Percentiles rank a stretch among this genome's conserved stretches.
Evolutionary conservation across 1,140 invertebrate genomes (phyloP).

Genomic region (Hycleus phaleratus): DNA sequence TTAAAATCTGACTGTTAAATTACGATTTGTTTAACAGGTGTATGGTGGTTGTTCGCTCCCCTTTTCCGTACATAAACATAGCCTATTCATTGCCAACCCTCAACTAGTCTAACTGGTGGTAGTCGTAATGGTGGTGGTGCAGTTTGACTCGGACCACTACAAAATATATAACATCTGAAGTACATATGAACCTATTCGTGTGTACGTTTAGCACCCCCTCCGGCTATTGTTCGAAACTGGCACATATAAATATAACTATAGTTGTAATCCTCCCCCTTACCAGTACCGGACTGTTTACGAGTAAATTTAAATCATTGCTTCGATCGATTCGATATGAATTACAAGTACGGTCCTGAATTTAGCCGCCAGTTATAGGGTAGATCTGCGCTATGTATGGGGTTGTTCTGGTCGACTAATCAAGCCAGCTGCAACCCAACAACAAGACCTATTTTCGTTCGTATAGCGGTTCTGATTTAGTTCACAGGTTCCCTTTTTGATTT

Average conservation of each 20-base stretch:
- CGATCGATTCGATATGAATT: not conserved
- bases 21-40: constrained; percentile 25
- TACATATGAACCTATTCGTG: constrained; percentile 2
- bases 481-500: constrained; percentile 26
- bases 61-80: constrained; percentile 16
- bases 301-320: not conserved
- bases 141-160: constrained; percentile 26
- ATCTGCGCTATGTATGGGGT: constrained; percentile 17
- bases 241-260: constrained; percentile 9
- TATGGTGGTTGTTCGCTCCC: constrained; percentile 15
- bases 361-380: not conserved
- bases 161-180: constrained; percentile 30
- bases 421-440: constrained; percentile 26
- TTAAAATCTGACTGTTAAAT: constrained; percentile 26
- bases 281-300: not conserved
- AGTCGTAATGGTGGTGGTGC: not conserved
- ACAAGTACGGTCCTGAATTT: constrained; percentile 4
- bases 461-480: constrained; percentile 26
- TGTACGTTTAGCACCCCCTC: constrained; percentile 4
- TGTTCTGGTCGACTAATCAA: constrained; percentile 35
- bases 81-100: not conserved
- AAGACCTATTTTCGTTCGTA: too few species aligned
- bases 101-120: not conserved
- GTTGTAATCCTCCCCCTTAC: not conserved
- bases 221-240: not conserved